These are phyloP conservation scores for Liopterus haemorrhoidalis DNA, from an alignment of 2,888 invertebrate species.

Conservation along the genomic window DNA sequence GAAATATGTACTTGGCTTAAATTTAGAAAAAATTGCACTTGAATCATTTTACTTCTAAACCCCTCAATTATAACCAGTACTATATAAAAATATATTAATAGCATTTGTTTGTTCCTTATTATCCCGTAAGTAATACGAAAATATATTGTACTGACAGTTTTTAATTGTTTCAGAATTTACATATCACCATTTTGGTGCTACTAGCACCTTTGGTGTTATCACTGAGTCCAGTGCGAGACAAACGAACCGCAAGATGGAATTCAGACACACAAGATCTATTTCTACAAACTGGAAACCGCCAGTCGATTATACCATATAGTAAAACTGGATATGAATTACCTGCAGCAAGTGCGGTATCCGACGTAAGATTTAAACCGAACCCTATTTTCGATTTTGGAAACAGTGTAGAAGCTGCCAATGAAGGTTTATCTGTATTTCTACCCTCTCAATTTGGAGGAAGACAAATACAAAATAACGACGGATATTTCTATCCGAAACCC, in stretches of 20 bases:
- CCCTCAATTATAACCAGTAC: too few species aligned
- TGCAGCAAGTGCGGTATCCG: conserved; percentile 10
- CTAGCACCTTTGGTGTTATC: conserved; percentile 13
- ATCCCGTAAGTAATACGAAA: too few species aligned
- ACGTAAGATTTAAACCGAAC: too few species aligned
- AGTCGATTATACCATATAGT: conserved; percentile 14
- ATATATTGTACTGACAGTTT: too few species aligned
- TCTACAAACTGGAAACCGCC: conserved; percentile 8
- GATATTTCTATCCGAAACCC: conserved; percentile 21
- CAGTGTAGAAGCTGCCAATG: conserved; percentile 15
- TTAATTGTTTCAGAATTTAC: conserved; percentile 3
- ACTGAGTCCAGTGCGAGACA: background rate
- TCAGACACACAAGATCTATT: conserved; percentile 21
- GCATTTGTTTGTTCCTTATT: too few species aligned
- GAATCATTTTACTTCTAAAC: too few species aligned
- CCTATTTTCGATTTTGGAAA: conserved; percentile 9
- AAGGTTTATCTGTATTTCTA: conserved; percentile 14
- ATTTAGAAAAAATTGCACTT: too few species aligned
- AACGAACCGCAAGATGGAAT: conserved; percentile 10
- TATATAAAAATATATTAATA: too few species aligned
- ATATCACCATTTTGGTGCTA: conserved; percentile 6
- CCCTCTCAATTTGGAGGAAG: conserved; percentile 6
- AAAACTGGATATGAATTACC: conserved; percentile 16
- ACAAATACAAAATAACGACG: conserved; percentile 5
- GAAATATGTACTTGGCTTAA: too few species aligned